Evolutionary conservation across 2,888 invertebrate genomes (phyloP).

Genomic region (Chrysotoxum bicinctum): DNA sequence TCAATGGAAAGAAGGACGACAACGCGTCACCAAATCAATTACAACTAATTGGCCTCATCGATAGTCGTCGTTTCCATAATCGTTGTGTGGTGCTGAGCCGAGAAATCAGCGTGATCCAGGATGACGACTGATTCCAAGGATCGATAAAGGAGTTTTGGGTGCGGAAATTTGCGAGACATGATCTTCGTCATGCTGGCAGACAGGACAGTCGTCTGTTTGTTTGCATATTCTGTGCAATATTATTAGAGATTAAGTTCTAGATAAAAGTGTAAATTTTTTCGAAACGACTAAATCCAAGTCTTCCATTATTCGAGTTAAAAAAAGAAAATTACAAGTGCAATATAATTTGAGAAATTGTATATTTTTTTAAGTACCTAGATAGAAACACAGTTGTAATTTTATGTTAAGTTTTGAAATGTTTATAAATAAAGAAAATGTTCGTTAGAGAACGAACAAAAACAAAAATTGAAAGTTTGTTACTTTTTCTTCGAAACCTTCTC

Average conservation of each 20-base stretch:
- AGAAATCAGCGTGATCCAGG: conserved; percentile 45
- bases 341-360: conserved; percentile 46
- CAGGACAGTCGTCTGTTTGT: conserved; percentile 16
- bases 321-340: conserved; percentile 40
- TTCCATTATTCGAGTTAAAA: conserved; percentile 59
- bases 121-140: conserved; percentile 40
- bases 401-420: conserved; percentile 29
- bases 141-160: conserved; percentile 37
- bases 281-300: conserved; percentile 67
- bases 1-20: conserved; percentile 19
- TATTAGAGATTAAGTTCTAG: conserved; percentile 57
- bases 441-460: conserved; percentile 51
- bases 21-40: conserved; percentile 45
- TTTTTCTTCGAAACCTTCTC: neutral
- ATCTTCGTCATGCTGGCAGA: conserved; percentile 23
- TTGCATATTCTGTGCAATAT: conserved; percentile 60
- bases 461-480: neutral
- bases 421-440: conserved; percentile 52
- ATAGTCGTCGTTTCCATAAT: neutral
- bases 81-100: conserved; percentile 7
- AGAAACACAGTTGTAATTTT: conserved; percentile 23
- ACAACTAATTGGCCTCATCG: conserved; percentile 29
- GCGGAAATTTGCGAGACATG: conserved; percentile 44
- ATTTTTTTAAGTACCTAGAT: conserved; percentile 11
- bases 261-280: conserved; percentile 61